Evolutionary conservation across 2,113 vertebrate genomes (phyloP), one percentile per base, ranked within the genome.

Genomic region (Nothoprocta pentlandii): DNA sequence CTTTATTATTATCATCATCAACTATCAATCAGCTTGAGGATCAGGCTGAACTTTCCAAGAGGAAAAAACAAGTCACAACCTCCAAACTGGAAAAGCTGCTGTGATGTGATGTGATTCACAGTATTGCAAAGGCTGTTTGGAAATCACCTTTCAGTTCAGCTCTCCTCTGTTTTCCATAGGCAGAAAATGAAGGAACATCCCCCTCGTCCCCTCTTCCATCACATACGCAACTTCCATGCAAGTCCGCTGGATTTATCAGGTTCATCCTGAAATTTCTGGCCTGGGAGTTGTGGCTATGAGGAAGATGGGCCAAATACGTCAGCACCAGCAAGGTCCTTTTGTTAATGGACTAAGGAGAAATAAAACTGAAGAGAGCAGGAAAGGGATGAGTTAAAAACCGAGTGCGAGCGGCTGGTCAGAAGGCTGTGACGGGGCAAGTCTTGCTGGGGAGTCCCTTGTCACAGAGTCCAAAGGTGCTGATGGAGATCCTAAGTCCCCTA

Each of bases 391-490:
- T 56, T 56, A 59, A 80, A 30, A 85, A 30, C 17, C 58, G 58
- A 28, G 16, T 34, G 42, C 1, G 21, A 28, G 30, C 1, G 1
- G 36, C 42, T 64, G 20, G 23, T 1, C 1, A 47, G 20, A 76
- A 32, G 7, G 5, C 20, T 81, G 59, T 54, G 73, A 78, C 61
- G 41, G 46, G 44, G 9, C 0, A 0, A 2, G 58, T 66, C 30
- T 53, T 49, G 46, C 12, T 49, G 51, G 16, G 9, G 30, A 67
- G 34, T 32, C 59, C 76, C 51, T 71, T 62, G 46, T 30, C 59
- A 39, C 28, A 62, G 49, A 10, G 17, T 78, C 41, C 54, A 42
- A 6, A 23, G 20, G 30, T 71, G 64, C 41, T 82, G n/a, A 17
- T 25, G 32, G 70, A 68, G 14, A 56, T 36, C 36, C 36, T 39